phyloP scores from a whole-genome alignment of 2,888 invertebrate species.

The Lacanobia wlatinum region DNA sequence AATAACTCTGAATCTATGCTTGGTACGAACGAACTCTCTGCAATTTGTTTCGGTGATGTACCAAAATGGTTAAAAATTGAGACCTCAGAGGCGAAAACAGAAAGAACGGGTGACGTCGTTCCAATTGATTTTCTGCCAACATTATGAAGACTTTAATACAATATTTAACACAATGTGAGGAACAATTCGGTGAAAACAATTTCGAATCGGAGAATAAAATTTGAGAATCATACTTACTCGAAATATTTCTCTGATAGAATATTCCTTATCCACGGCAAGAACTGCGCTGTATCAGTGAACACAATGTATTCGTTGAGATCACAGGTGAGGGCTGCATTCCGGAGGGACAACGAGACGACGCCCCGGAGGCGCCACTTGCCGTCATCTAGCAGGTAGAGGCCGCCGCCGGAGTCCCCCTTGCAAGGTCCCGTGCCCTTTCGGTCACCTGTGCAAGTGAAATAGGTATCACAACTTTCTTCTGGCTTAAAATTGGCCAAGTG shows the following conservation, averaged over 20 bases:
- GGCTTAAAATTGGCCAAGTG: too few relatives aligned
- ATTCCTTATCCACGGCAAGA: conserved; percentile 88
- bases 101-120: too few relatives aligned
- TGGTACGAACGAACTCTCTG: too few relatives aligned
- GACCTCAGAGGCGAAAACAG: too few relatives aligned
- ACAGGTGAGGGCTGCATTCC: conserved; percentile 84
- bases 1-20: too few relatives aligned
- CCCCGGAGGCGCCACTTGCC: conserved; percentile 88
- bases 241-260: conserved; percentile 66
- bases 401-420: conserved; percentile 91
- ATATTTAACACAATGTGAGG: too few relatives aligned
- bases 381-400: conserved; percentile 83
- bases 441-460: conserved; percentile 77
- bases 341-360: conserved; percentile 85
- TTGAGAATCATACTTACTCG: not conserved
- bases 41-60: too few relatives aligned
- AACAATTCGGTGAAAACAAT: too few relatives aligned
- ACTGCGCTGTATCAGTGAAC: conserved; percentile 92
- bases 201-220: too few relatives aligned
- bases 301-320: conserved; percentile 91
- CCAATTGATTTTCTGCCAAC: too few relatives aligned
- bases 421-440: conserved; percentile 89
- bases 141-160: too few relatives aligned
- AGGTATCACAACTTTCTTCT: not conserved
- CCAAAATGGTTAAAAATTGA: too few relatives aligned